A percentile compares a stretch with the other conserved stretches of the same genome.
These are phyloP conservation scores for Drosophila emarginata DNA, from an alignment of 2,888 invertebrate species.

Conservation along the genomic window DNA sequence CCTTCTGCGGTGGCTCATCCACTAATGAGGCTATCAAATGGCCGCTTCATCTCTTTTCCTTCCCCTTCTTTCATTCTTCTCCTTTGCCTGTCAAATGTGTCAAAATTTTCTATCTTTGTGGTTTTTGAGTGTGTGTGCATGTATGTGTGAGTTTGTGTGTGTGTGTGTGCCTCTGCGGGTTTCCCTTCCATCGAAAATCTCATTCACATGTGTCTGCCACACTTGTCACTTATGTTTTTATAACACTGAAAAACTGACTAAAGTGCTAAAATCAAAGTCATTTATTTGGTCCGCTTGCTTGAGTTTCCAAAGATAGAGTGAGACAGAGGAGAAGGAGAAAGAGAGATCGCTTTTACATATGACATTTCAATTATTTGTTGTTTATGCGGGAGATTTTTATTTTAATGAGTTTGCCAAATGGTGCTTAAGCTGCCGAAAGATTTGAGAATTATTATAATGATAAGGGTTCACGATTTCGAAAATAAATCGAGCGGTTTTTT, in stretches of 20 bases:
- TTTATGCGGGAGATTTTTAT: constrained; percentile 8
- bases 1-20: constrained; percentile 63
- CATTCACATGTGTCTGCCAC: constrained; percentile 69
- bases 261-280: constrained; percentile 76
- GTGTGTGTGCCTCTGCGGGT: constrained; percentile 8
- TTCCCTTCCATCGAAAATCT: constrained; percentile 31
- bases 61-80: constrained; percentile 41
- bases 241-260: constrained; percentile 49
- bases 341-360: constrained; percentile 1
- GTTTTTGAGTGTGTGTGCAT: constrained; percentile 36
- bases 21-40: constrained; percentile 78
- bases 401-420: constrained; percentile 19
- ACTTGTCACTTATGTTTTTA: constrained; percentile 78
- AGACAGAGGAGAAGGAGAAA: too few relatives aligned
- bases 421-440: neutral
- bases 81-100: constrained; percentile 68
- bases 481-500: neutral
- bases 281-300: constrained; percentile 51
- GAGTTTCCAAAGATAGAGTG: neutral
- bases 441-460: neutral
- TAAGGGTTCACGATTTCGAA: neutral
- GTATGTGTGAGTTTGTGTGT: neutral
- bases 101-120: constrained; percentile 59
- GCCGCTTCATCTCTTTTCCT: constrained; percentile 66
- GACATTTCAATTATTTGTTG: constrained; percentile 17